Conservation (phyloP, 2,888 invertebrate genomes). For the Andrena bucephala region DNA sequence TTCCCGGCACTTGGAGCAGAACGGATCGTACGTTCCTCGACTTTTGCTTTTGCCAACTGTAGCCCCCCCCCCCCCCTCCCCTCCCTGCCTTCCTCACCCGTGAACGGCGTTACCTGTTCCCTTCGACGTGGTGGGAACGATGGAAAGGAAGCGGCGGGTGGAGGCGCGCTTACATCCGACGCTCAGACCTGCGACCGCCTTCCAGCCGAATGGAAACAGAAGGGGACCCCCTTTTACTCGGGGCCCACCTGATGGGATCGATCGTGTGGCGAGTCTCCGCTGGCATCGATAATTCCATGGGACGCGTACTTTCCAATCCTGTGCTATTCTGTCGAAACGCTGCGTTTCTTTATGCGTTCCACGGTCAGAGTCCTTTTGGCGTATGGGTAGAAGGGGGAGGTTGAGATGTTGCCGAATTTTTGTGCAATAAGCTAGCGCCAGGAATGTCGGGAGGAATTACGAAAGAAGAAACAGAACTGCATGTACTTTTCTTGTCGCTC, state of each 20-base stretch:
- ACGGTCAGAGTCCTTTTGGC: no score
- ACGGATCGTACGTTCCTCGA: slow-evolving; percentile 72
- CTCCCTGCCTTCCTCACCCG: background rate
- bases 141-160: slow-evolving; percentile 53
- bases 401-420: no score
- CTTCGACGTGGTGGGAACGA: slow-evolving; percentile 58
- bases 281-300: background rate
- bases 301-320: no score
- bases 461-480: no score
- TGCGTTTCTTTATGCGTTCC: no score
- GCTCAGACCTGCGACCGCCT: slow-evolving; percentile 34
- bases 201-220: slow-evolving; percentile 6
- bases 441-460: no score
- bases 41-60: slow-evolving; percentile 76
- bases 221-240: background rate
- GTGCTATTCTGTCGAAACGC: no score
- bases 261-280: slow-evolving; percentile 2
- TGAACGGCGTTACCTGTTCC: no score
- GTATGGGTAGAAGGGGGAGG: no score
- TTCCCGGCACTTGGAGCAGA: slow-evolving; percentile 71
- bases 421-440: no score
- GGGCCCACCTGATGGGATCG: background rate
- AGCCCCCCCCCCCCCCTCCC: background rate
- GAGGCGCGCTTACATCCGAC: slow-evolving; percentile 44
- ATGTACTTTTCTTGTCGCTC: no score